phyloP scores from a whole-genome alignment of 2,888 invertebrate genomes.

The Drosophila anceps region DNA sequence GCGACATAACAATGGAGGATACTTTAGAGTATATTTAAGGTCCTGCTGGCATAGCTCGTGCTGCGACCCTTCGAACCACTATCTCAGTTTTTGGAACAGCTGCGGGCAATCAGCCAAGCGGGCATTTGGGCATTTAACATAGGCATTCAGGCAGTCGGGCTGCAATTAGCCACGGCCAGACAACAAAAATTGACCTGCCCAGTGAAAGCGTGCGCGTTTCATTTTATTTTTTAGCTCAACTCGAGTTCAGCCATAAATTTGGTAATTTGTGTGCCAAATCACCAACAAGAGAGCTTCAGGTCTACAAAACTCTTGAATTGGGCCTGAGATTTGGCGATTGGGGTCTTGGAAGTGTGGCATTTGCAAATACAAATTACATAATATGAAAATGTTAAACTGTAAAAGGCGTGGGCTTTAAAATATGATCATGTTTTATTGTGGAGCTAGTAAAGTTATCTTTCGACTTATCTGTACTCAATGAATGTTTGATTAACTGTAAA shows the following conservation, averaged over 20 bases:
- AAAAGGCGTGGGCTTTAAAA: not conserved
- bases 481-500: not conserved
- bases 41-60: conserved; percentile 60
- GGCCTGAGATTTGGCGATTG: not conserved
- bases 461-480: not conserved
- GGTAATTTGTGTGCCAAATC: conserved; percentile 54
- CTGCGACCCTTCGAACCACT: conserved; percentile 44
- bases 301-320: not conserved
- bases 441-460: not conserved
- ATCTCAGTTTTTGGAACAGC: conserved; percentile 27
- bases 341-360: not conserved
- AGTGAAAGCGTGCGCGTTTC: conserved; percentile 72
- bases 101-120: conserved; percentile 44
- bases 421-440: not conserved
- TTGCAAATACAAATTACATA: not conserved
- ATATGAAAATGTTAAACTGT: not conserved
- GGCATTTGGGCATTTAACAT: conserved; percentile 13
- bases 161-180: conserved; percentile 10
- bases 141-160: not conserved
- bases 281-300: conserved; percentile 8
- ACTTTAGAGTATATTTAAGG: conserved; percentile 21
- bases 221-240: conserved; percentile 44
- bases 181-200: conserved; percentile 24
- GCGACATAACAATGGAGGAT: conserved; percentile 33
- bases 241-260: conserved; percentile 49